These are phyloP conservation scores for Mus spretus DNA, from an alignment of 2,797 vertebrate species.

Conservation along the genomic window DNA sequence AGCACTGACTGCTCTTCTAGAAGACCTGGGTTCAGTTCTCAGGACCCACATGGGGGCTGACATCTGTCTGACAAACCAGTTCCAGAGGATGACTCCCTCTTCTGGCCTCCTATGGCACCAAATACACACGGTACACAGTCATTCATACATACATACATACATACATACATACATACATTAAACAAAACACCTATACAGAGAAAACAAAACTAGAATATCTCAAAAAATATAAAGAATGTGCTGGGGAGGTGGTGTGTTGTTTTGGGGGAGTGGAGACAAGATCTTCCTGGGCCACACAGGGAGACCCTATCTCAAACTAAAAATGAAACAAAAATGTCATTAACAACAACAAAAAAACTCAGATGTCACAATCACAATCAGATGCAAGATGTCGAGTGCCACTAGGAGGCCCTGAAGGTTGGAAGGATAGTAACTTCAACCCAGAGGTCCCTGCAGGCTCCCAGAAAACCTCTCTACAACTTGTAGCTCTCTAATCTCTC, in stretches of 20 bases:
- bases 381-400: accelerated
- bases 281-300: background rate
- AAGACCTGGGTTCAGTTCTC: background rate
- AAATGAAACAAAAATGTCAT: background rate
- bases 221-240: background rate
- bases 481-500: background rate
- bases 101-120: background rate
- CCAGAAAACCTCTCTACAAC: background rate
- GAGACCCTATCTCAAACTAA: background rate
- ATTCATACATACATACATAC: background rate
- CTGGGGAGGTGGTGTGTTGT: background rate
- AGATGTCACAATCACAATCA: background rate
- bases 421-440: accelerated
- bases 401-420: accelerated
- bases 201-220: background rate
- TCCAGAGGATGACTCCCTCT: background rate
- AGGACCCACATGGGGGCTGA: no score
- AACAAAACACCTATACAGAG: background rate
- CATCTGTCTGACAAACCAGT: background rate
- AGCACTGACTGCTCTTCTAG: background rate
- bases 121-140: background rate
- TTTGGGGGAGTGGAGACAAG: background rate
- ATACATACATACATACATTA: no score
- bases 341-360: background rate
- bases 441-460: background rate